phyloP scores from a whole-genome alignment of 2,797 vertebrate genomes.

The Buceros bicornis region DNA sequence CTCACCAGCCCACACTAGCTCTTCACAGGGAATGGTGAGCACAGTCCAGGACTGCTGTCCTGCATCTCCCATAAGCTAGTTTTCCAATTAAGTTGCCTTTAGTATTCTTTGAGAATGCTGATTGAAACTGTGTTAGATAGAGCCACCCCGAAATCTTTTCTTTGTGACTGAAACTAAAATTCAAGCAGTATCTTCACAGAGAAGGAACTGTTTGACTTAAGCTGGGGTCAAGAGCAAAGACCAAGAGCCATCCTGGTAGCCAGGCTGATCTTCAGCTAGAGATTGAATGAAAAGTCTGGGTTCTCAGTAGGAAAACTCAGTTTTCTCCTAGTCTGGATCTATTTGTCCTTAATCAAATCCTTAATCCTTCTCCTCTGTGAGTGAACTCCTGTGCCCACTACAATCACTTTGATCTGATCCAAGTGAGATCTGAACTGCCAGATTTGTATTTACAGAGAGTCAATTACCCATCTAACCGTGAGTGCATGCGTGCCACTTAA shows the following conservation, averaged over 20 bases:
- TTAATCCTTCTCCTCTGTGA: background rate
- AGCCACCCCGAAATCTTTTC: background rate
- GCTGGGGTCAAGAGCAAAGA: background rate
- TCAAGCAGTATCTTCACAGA: background rate
- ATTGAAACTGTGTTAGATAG: background rate
- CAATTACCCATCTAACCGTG: conserved; percentile 21
- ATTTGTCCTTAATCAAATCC: background rate
- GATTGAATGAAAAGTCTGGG: background rate
- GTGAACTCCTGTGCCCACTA: background rate
- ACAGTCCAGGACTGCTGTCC: background rate
- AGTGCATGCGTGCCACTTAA: conserved; percentile 22
- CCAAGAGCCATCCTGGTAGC: background rate
- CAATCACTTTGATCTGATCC: background rate
- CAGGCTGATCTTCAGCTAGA: background rate
- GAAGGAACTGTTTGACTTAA: background rate
- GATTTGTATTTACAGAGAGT: conserved; percentile 47
- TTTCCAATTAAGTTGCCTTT: background rate
- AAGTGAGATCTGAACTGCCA: background rate
- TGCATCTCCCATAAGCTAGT: rapidly evolving
- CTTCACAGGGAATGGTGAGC: background rate
- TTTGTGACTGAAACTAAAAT: background rate
- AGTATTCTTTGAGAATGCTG: background rate
- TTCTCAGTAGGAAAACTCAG: rapidly evolving
- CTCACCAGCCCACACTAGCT: background rate
- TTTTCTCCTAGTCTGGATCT: background rate